Evolutionary conservation across 2,113 vertebrate species (phyloP), one percentile per base, ranked within the genome.

Genomic region (Ciconia maguari): DNA sequence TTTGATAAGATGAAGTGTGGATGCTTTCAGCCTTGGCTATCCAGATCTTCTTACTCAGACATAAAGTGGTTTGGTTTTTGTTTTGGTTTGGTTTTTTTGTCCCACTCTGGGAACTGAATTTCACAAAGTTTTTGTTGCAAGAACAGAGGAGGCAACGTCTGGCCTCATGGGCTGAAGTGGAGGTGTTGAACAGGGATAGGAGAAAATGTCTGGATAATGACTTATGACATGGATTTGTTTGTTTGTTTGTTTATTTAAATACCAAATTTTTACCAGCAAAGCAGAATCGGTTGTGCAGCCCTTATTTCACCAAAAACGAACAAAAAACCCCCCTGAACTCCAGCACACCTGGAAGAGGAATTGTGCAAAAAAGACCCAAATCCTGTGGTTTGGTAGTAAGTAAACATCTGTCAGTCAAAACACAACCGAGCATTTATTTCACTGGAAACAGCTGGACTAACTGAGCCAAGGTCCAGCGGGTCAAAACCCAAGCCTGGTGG

Each of bases 151-250:
- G 20, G 10, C 44, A 41, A 10, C 2, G 0, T 60, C 44, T 48
- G 57, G n/a, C 21, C 52, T 72, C 11, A 17, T 17, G 21, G 76
- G 55, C 38, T 93, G 32, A 75, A 70, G 11, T 6, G 38, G 7
- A 82, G 16, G 7, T 2, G 2, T 54, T 14, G n/a, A 64, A 61
- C 0, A 1, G 4, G 5, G 2, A 10, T 10, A 71, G 30, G 18
- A 69, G 52, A 87, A 54, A 64, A 51, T 38, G 70, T 5, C 15
- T 27, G 30, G 34, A 13, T 61, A 75, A 36, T 34, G 29, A 75
- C 48, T 32, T 20, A 74, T 10, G 4, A 16, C 8, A 10, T 5
- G 27, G 27, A 27, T n/a, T 68, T 54, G 7, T 16, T 61, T 36
- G 25, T 3, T 62, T 44, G 6, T 32, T 42, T 68, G 42, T 34